A percentile compares a stretch with the other conserved stretches of the same genome.
These are phyloP conservation scores for Drosophila ananassae DNA, from an alignment of 1,140 invertebrate genomes.

Conservation along the genomic window DNA sequence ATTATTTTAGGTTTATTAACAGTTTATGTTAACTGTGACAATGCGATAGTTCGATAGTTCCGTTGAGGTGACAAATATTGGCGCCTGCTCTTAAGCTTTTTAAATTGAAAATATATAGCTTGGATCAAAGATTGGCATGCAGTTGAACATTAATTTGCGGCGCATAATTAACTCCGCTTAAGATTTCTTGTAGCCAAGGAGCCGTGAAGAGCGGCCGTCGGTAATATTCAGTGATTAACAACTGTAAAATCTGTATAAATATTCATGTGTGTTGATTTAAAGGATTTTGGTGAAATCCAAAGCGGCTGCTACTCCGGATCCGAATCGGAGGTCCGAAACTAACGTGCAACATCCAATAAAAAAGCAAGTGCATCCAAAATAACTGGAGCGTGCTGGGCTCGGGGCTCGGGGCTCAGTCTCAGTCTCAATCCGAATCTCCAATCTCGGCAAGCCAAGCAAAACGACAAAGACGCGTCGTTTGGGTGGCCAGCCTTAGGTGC, in stretches of 20 bases:
- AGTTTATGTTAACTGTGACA: neutral
- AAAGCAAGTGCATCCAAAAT: conserved; percentile 57
- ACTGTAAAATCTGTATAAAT: conserved; percentile 62
- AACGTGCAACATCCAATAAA: conserved; percentile 72
- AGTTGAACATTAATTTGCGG: conserved; percentile 61
- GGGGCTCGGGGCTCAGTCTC: conserved; percentile 1
- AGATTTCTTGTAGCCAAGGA: conserved; percentile 67
- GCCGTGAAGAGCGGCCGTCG: conserved; percentile 57
- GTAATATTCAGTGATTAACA: conserved; percentile 66
- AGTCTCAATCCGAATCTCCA: conserved; percentile 35
- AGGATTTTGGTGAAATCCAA: conserved; percentile 75
- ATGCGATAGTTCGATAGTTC: neutral
- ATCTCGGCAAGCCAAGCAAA: conserved; percentile 69
- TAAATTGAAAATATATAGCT: conserved; percentile 3
- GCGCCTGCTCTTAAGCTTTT: conserved; percentile 1
- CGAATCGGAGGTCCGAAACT: conserved; percentile 58
- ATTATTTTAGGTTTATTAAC: neutral
- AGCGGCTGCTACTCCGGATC: conserved; percentile 22
- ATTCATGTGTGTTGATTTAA: conserved; percentile 60
- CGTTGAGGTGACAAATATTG: neutral
- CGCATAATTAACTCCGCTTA: conserved; percentile 75
- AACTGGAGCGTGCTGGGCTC: conserved; percentile 41
- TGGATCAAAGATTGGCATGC: conserved; percentile 39
- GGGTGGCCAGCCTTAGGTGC: conserved; percentile 38
- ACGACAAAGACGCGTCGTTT: conserved; percentile 60